Percentiles rank a stretch among this genome's conserved stretches.
Evolutionary conservation across 2,888 invertebrate species (phyloP).

Genomic region (Dexiosoma caninum): DNA sequence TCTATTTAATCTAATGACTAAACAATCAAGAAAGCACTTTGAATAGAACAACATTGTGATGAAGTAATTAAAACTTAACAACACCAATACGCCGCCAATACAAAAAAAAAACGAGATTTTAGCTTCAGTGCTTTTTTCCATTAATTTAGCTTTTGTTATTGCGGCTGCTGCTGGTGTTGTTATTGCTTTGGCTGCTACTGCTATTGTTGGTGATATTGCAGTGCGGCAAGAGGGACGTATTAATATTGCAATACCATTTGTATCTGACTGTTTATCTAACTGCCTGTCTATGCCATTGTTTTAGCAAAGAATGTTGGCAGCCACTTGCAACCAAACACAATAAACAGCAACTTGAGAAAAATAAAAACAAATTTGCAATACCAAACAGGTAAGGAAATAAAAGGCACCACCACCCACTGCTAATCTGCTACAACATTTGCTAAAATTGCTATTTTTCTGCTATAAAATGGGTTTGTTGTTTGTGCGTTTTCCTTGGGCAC

Average conservation of each 20-base stretch:
- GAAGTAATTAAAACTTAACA: slow-evolving; percentile 73
- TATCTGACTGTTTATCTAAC: slow-evolving; percentile 26
- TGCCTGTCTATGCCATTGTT: not conserved
- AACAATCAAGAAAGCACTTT: slow-evolving; percentile 2
- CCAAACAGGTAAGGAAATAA: not conserved
- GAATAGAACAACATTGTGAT: slow-evolving; percentile 54
- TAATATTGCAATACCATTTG: slow-evolving; percentile 25
- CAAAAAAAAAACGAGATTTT: slow-evolving; percentile 34
- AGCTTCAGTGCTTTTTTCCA: slow-evolving; percentile 9
- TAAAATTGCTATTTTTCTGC: not conserved
- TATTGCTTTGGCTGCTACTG: no score
- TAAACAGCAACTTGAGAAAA: slow-evolving; percentile 25
- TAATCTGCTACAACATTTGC: not conserved
- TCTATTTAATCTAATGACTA: not conserved
- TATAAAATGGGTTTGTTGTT: not conserved
- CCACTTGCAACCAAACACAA: slow-evolving; percentile 43
- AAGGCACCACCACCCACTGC: slow-evolving; percentile 4
- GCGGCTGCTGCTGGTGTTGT: not conserved
- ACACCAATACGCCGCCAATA: slow-evolving; percentile 57
- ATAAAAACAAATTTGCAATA: not conserved
- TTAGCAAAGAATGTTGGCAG: no score
- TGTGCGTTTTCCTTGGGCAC: no score
- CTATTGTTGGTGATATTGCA: not conserved
- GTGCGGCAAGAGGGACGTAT: slow-evolving; percentile 22
- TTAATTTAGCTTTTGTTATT: not conserved